Evolutionary conservation across 2,797 vertebrate species (phyloP).

Genomic region (Scarus forsteni): DNA sequence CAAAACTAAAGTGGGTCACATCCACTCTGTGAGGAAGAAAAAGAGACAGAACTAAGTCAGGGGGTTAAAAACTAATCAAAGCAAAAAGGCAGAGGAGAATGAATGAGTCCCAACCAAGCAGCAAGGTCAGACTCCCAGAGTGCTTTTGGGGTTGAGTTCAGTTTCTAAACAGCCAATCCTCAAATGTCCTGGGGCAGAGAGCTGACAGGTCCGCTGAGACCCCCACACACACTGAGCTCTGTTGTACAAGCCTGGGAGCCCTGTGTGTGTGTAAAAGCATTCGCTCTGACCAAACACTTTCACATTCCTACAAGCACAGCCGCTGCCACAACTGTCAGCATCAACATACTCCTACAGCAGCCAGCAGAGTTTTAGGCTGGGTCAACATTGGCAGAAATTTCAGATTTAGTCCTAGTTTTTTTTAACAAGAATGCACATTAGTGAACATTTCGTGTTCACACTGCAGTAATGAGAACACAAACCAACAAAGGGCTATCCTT

Average conservation of each 20-base stretch:
- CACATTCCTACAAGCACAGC: conserved; percentile 33
- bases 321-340: conserved; percentile 21
- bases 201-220: conserved; percentile 58
- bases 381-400: too few relatives aligned
- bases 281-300: conserved; percentile 16
- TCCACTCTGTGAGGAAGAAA: not conserved
- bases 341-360: conserved; percentile 22
- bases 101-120: conserved; percentile 21
- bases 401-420: too few relatives aligned
- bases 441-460: too few relatives aligned
- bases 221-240: conserved; percentile 52
- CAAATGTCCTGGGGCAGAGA: conserved; percentile 55
- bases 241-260: conserved; percentile 43
- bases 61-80: conserved; percentile 15
- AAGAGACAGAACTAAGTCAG: conserved; percentile 21
- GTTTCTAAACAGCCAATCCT: conserved; percentile 64
- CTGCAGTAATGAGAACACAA: too few relatives aligned
- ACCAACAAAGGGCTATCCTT: too few relatives aligned
- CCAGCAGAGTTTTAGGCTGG: conserved; percentile 12
- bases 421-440: too few relatives aligned
- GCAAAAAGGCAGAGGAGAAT: conserved; percentile 19
- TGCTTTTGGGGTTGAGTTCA: conserved; percentile 44
- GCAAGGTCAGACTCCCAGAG: conserved; percentile 31
- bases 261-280: conserved; percentile 9
- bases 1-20: not conserved